Percentiles rank a stretch among this genome's conserved stretches.
Evolutionary conservation across 2,113 vertebrate genomes (phyloP).

Genomic region (Onychostoma macrolepis): DNA sequence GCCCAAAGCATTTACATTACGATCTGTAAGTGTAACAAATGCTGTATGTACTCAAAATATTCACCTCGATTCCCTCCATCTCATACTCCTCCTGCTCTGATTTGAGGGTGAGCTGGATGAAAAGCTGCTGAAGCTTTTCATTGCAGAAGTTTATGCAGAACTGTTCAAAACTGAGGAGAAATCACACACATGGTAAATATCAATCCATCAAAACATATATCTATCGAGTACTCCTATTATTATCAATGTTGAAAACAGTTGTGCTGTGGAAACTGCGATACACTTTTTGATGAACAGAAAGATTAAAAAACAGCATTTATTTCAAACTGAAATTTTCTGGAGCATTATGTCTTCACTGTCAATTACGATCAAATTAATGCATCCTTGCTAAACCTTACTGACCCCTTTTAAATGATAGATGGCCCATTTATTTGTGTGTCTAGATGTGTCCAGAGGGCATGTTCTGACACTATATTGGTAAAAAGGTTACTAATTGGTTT

Average conservation of each 20-base stretch:
- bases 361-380: neutral
- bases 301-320: neutral
- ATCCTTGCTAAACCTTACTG: neutral
- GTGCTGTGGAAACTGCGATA: neutral
- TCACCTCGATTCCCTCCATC: slow-evolving; percentile 91
- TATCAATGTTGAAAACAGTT: too few species aligned
- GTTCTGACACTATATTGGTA: slow-evolving; percentile 28
- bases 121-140: slow-evolving; percentile 94
- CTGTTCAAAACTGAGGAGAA: slow-evolving; percentile 88
- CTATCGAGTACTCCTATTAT: neutral
- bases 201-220: neutral
- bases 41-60: neutral
- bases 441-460: slow-evolving; percentile 37
- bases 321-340: neutral
- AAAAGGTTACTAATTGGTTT: slow-evolving; percentile 20
- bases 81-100: slow-evolving; percentile 95
- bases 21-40: neutral
- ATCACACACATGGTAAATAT: neutral
- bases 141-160: slow-evolving; percentile 99
- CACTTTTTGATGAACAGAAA: neutral
- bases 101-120: slow-evolving; percentile 93
- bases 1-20: neutral
- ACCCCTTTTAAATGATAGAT: neutral
- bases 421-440: neutral
- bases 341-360: neutral